Evolutionary conservation across 2,797 vertebrate species (phyloP).

Genomic region (Etheostoma nigrum): DNA sequence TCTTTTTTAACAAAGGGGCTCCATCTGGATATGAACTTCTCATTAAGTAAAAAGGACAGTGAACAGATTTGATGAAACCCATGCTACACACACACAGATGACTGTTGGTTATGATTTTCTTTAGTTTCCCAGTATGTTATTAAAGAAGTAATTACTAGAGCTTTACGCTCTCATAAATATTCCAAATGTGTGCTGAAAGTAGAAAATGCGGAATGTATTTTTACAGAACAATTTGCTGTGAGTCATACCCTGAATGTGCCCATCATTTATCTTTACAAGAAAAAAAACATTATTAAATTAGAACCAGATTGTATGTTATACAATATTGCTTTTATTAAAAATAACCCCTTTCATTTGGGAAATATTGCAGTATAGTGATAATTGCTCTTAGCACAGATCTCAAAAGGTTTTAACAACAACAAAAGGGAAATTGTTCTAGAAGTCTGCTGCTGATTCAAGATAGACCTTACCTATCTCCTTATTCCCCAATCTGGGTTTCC

Average conservation of each 20-base stretch:
- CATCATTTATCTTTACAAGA: conserved; percentile 2
- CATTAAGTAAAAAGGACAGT: conserved; percentile 23
- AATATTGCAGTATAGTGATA: not conserved
- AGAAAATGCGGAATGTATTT: conserved; percentile 23
- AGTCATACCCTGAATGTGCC: conserved; percentile 5
- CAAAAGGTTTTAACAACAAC: conserved; percentile 23
- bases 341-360: conserved; percentile 5
- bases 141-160: conserved; percentile 27
- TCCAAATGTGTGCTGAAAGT: conserved; percentile 34
- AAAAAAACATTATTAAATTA: conserved; percentile 14
- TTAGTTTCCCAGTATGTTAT: conserved; percentile 21
- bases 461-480: conserved; percentile 62
- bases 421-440: conserved; percentile 30
- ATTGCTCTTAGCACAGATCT: conserved; percentile 20
- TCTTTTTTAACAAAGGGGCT: not conserved
- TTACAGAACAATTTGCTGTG: conserved; percentile 23
- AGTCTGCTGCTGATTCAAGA: conserved; percentile 56
- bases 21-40: conserved; percentile 43
- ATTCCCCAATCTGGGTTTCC: conserved; percentile 54
- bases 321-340: conserved; percentile 18
- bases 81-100: conserved; percentile 26
- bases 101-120: conserved; percentile 32
- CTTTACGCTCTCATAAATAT: conserved; percentile 55
- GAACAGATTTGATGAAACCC: conserved; percentile 28
- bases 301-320: conserved; percentile 1